A percentile compares a stretch with the other conserved stretches of the same genome.
Conservation (phyloP, 2,888 invertebrate species). For the Arrhopalites spinosus region DNA sequence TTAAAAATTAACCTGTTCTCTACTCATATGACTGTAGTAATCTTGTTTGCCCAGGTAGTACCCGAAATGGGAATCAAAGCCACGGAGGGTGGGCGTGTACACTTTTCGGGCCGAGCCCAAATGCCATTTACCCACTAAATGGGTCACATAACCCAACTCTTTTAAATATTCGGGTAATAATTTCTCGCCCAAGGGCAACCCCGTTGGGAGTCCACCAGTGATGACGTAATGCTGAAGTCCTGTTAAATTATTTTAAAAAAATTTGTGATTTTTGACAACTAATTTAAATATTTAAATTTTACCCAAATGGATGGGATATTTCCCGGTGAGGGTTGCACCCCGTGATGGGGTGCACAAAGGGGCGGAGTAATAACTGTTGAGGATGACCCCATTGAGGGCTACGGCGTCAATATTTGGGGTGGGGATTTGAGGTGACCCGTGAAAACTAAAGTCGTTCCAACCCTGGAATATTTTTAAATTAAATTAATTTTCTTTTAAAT, state of each 20-base stretch:
- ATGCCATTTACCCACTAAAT: constrained; percentile 87
- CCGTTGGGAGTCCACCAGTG: constrained; percentile 70
- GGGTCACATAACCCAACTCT: constrained; percentile 74
- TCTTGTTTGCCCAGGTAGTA: constrained; percentile 77
- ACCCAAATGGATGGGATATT: constrained; percentile 82
- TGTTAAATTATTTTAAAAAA: constrained; percentile 54
- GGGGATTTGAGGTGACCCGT: constrained; percentile 82
- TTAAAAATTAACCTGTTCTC: constrained; percentile 43
- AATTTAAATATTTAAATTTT: constrained; percentile 57
- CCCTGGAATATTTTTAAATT: constrained; percentile 67
- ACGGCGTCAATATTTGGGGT: constrained; percentile 89
- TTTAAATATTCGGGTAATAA: constrained; percentile 73
- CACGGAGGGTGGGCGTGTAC: constrained; percentile 74
- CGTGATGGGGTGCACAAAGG: constrained; percentile 70
- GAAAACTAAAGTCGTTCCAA: constrained; percentile 89
- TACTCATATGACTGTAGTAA: constrained; percentile 69
- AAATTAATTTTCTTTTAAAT: not conserved
- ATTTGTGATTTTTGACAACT: not conserved
- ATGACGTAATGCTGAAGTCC: constrained; percentile 77
- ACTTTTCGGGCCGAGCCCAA: constrained; percentile 76
- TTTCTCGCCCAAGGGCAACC: constrained; percentile 70
- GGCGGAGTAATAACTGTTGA: constrained; percentile 84
- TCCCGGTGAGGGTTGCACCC: constrained; percentile 69
- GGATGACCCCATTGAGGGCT: constrained; percentile 80
- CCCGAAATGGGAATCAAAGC: constrained; percentile 80